These are phyloP conservation scores for Macrotrachela quadricornifera DNA, from an alignment of 1,140 invertebrate species.

Conservation along the genomic window DNA sequence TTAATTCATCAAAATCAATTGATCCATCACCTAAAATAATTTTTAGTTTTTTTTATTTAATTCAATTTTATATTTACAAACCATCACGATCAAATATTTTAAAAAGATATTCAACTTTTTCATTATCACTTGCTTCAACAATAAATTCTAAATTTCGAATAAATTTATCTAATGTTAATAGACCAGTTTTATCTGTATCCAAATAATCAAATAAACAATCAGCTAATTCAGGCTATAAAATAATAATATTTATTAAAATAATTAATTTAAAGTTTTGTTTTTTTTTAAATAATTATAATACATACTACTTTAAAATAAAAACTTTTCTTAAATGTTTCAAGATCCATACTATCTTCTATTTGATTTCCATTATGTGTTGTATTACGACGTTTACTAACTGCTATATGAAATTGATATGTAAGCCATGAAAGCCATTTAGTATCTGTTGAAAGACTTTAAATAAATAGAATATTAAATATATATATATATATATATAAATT, in stretches of 20 bases:
- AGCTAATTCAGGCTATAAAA: constrained; percentile 1
- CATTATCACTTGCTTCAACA: background rate
- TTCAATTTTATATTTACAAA: no score
- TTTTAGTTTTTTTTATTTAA: no score
- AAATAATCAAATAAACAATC: constrained; percentile 3
- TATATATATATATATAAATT: no score
- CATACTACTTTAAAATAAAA: no score
- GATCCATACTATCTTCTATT: no score
- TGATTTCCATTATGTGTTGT: no score
- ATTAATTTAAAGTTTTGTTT: no score
- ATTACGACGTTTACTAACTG: background rate
- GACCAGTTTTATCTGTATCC: constrained; percentile 3
- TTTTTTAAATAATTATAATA: no score
- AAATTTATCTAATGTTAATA: background rate
- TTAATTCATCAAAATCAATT: background rate
- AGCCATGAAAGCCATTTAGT: constrained; percentile 9
- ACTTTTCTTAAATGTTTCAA: no score
- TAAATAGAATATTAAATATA: no score
- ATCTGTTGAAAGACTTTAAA: background rate
- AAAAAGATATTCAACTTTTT: constrained; percentile 8
- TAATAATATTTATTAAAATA: constrained; percentile 1
- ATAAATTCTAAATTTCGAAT: constrained; percentile 1
- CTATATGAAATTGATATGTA: constrained; percentile 2
- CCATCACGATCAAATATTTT: constrained; percentile 5
- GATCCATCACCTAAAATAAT: constrained; percentile 1